Evolutionary conservation across 2,797 vertebrate genomes (phyloP).

Genomic region (Dendrocincla tyrannina): DNA sequence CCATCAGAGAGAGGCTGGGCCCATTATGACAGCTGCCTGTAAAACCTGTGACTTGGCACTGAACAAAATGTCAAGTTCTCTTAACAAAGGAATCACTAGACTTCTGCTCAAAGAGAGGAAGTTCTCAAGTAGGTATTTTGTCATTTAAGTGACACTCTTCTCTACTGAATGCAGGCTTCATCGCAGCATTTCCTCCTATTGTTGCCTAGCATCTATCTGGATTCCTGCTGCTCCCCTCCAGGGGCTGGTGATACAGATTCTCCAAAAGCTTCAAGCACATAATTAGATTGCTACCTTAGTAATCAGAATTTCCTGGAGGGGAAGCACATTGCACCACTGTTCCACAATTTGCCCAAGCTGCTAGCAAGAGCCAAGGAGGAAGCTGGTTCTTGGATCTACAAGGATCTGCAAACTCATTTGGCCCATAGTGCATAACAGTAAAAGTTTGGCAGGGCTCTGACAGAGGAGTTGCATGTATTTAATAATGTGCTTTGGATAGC

Average conservation of each 20-base stretch:
- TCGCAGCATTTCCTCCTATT: conserved; percentile 29
- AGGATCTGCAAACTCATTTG: neutral
- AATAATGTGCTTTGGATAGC: neutral
- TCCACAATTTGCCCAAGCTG: neutral
- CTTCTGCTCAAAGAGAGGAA: conserved; percentile 3
- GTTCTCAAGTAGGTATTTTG: conserved; percentile 48
- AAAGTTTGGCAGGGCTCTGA: neutral
- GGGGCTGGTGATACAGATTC: neutral
- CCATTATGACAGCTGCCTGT: neutral
- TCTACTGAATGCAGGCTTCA: conserved; percentile 1
- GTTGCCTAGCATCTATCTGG: conserved; percentile 55
- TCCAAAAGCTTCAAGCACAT: conserved; percentile 12
- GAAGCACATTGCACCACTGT: neutral
- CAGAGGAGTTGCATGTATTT: neutral
- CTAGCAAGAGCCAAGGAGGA: neutral
- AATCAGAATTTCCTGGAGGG: conserved; percentile 16
- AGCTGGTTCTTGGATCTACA: neutral
- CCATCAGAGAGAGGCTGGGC: neutral
- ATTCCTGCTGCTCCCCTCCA: conserved; percentile 12
- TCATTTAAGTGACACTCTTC: conserved; percentile 30
- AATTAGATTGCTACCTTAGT: conserved; percentile 21
- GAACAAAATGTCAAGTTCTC: neutral
- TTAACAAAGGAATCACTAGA: neutral
- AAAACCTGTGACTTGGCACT: neutral
- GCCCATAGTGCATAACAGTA: neutral